These are phyloP conservation scores for Dicentrarchus labrax DNA, from an alignment of 2,113 vertebrate species.

Conservation along the genomic window DNA sequence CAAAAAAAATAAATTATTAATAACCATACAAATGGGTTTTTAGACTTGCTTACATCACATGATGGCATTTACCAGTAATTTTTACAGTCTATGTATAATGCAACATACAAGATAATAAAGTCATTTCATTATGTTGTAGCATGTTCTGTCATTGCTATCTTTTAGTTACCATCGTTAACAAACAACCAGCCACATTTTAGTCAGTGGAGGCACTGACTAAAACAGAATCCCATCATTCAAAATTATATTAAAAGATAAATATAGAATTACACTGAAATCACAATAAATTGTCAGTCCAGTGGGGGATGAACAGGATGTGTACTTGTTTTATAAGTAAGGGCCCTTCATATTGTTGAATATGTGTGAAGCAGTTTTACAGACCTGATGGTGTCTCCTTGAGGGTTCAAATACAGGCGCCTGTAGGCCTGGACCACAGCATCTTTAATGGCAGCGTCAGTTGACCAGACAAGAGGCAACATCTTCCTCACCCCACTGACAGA, in stretches of 20 bases:
- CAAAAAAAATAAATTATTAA: too few relatives aligned
- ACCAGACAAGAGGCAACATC: slow-evolving; percentile 96
- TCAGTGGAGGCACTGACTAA: too few relatives aligned
- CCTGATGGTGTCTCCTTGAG: slow-evolving; percentile 88
- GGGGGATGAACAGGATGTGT: neutral
- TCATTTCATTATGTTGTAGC: too few relatives aligned
- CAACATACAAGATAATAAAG: too few relatives aligned
- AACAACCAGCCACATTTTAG: neutral
- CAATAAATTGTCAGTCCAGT: neutral
- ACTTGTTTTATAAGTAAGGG: neutral
- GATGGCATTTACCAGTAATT: neutral
- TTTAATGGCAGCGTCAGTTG: slow-evolving; percentile 91
- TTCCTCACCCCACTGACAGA: slow-evolving; percentile 91
- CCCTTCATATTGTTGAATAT: neutral
- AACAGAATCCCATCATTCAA: neutral
- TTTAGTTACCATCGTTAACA: neutral
- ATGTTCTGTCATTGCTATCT: neutral
- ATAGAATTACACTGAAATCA: neutral
- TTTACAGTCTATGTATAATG: neutral
- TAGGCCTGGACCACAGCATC: slow-evolving; percentile 95
- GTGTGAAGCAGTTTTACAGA: slow-evolving; percentile 58
- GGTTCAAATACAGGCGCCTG: slow-evolving; percentile 90
- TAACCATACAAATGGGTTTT: neutral
- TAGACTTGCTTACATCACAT: neutral
- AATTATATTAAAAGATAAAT: neutral